Conservation (phyloP, 2,888 invertebrate genomes). For the Agonopterix subpropinquella region DNA sequence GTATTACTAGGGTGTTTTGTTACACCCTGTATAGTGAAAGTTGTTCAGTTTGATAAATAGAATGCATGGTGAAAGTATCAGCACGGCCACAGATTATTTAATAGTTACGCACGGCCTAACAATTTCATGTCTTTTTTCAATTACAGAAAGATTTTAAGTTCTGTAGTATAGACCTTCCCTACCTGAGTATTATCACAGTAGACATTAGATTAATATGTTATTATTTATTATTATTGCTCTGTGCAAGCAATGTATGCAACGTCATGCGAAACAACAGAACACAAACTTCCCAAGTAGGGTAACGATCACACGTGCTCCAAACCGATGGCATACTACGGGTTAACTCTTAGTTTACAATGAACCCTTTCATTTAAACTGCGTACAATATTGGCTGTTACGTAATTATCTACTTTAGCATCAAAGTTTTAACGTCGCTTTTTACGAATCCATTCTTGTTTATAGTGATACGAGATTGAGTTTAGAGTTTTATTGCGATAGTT, state of each 20-base stretch:
- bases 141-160: no score
- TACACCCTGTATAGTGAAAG: no score
- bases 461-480: conserved; percentile 1
- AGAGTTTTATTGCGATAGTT: not conserved
- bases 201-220: no score
- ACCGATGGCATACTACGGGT: not conserved
- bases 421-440: conserved; percentile 13
- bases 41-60: no score
- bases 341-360: conserved; percentile 18
- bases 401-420: conserved; percentile 14
- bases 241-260: not conserved
- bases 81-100: no score
- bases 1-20: no score
- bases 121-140: no score
- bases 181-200: no score
- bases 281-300: conserved; percentile 4
- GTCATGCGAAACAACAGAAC: not conserved
- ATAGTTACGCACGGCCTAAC: no score
- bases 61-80: no score
- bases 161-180: no score
- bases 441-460: conserved; percentile 7
- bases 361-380: conserved; percentile 21
- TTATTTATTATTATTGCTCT: no score
- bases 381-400: conserved; percentile 17
- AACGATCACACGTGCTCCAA: conserved; percentile 18